Evolutionary conservation across 2,797 vertebrate species (phyloP), one percentile per base, ranked within the genome.

Genomic region (Delichon dasypus): DNA sequence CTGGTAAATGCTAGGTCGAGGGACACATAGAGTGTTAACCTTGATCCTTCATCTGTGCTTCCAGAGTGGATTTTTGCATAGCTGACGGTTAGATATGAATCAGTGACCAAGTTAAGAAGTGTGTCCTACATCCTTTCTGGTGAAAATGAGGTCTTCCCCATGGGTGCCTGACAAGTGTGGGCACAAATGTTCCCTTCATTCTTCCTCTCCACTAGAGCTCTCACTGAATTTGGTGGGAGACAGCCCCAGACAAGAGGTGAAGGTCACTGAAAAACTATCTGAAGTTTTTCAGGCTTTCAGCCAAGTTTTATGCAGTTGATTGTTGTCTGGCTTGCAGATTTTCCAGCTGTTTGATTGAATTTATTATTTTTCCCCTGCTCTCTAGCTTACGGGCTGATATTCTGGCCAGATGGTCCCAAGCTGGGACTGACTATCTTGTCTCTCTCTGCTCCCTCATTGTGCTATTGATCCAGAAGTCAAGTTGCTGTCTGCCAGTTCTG

Each of bases 271-370:
- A 89, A 87, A 95, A n/a, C 40, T 81, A 80, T 73, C 55, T 82
- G 84, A 45, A 82, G 21, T 42, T 53, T 78, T 45, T 2, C 26
- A 86, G 80, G 71, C 29, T 90, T 93, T 94, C 64, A 87, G 72
- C n/a, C 58, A 85, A 71, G 13, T 89, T 71, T 74, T 61, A 55
- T 85, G 64, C 2, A 2, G 36, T 40, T 83, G 61, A 61, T 30
- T 85, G 16, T 85, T 93, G 65, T 20, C 48, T 89, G 22, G 12
- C 14, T 92, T 67, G 38, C 54, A 72, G 74, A 80, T 93, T 90
- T 95, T 94, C 68, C 93, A 93, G 78, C 61, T 89, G 90, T 91
- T 91, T 86, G 38, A 67, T 48, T 66, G 29, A 20, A 90, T 67
- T 77, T 44, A 66, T 27, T 38, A 15, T 13, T 57, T 71, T 13